Base-by-base conservation (phyloP, 2,888 invertebrate genomes). In the Willowsia nigromaculata region DNA sequence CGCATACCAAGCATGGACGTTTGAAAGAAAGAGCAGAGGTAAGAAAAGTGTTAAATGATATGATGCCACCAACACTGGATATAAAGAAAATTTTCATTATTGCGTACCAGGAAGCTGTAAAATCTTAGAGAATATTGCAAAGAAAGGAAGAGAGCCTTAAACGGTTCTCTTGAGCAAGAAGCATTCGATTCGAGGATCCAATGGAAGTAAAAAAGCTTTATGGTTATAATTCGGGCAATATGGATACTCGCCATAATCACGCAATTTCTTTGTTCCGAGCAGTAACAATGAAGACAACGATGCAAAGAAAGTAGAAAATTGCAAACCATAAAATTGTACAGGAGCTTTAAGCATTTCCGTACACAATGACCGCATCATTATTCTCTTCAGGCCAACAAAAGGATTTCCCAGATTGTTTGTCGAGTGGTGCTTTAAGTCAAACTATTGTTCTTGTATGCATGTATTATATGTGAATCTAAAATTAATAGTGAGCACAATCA, bases 221-320 rank as follows among this genome's bases (percentile, higher is more conserved):
- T 62, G 85, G 76, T 76, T 76, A 85, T 76, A 76, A 85, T 76
- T 76, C n/a, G 43, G 30, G 43, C 33, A 76, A 47, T 76, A 53
- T 59, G 47, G 76, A 62, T 62, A 85, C 76, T 85, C 85, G 62
- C 37, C 85, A 76, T 85, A 85, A 85, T 85, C 85, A 85, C 76
- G 85, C 85, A 85, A 85, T 85, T 83, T 76, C 76, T 85, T 85
- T 76, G 59, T 85, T 76, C 59, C 27, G 22, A 6, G 7, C 62
- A 40, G 43, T 85, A 85, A 85, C 85, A 85, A 85, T 85, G 76
- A 76, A 85, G 62, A 85, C 56, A 76, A 85, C 76, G 62, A 62
- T 76, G 43, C 56, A 7, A 56, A 22, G 56, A 62, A 50, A 74
- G 74, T 74, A 25, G 56, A 76, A 85, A 85, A 85, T 76, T 76